Evolutionary conservation across 2,797 vertebrate species (phyloP).

Genomic region (Parambassis ranga): DNA sequence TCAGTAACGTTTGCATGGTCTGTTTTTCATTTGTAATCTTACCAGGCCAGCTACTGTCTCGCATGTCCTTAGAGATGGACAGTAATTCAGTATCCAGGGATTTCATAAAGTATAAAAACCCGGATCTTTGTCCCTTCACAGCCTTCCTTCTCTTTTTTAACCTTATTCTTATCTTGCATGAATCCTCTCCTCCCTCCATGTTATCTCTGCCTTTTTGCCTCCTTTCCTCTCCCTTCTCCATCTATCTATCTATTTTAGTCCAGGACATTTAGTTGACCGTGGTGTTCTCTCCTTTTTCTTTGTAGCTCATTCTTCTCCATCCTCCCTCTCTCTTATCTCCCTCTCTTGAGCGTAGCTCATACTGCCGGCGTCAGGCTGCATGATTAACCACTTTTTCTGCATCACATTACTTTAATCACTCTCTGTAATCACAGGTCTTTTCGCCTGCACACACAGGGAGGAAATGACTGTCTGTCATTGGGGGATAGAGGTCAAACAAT

Average conservation of each 20-base stretch:
- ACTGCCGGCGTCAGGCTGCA: not conserved
- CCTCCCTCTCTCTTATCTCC: not conserved
- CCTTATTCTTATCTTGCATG: not conserved
- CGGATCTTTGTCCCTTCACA: too few species aligned
- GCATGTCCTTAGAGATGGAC: not conserved
- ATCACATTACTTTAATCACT: not conserved
- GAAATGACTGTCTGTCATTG: not conserved
- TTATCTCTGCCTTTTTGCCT: slow-evolving; percentile 5
- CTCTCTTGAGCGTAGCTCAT: not conserved
- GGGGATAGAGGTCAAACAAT: slow-evolving; percentile 4
- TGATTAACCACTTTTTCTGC: not conserved
- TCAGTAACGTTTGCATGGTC: too few species aligned
- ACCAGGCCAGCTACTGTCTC: not conserved
- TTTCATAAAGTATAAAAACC: too few species aligned
- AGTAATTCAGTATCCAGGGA: not conserved
- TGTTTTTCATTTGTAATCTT: not conserved
- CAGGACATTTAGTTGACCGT: slow-evolving; percentile 13
- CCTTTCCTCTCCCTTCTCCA: not conserved
- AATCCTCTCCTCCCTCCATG: not conserved
- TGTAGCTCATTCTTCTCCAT: not conserved
- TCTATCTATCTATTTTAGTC: slow-evolving; percentile 45
- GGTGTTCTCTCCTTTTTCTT: not conserved
- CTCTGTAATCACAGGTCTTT: not conserved
- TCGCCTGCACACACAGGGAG: not conserved
- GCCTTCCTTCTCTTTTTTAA: not conserved